These are phyloP conservation scores for Scrobipalpa atriplicella DNA, from an alignment of 2,888 invertebrate species.

Conservation along the genomic window DNA sequence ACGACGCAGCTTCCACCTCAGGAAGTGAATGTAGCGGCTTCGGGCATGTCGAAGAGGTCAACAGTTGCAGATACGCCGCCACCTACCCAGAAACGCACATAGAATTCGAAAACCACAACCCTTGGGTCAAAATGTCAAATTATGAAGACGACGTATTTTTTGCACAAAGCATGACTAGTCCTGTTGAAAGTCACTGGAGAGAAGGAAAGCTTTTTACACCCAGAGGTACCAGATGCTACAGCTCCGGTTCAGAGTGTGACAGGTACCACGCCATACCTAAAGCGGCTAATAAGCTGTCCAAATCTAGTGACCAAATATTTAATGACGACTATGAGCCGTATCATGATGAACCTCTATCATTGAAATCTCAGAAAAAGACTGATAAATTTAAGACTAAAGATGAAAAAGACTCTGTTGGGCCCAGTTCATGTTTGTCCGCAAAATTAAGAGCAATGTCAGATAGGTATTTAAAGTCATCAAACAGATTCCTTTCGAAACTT, in stretches of 20 bases:
- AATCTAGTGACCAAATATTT: constrained; percentile 81
- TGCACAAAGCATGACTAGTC: constrained; percentile 64
- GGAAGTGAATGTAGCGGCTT: constrained; percentile 81
- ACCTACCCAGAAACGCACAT: constrained; percentile 67
- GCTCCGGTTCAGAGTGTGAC: constrained; percentile 79
- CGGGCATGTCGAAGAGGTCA: constrained; percentile 71
- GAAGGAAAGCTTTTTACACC: constrained; percentile 68
- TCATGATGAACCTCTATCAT: constrained; percentile 53
- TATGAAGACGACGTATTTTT: constrained; percentile 79
- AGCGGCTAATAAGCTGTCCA: constrained; percentile 72
- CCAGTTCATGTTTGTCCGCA: constrained; percentile 85
- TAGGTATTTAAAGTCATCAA: constrained; percentile 87
- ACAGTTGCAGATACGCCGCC: constrained; percentile 62
- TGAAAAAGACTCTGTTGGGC: constrained; percentile 76
- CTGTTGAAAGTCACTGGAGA: constrained; percentile 67
- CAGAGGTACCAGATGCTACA: constrained; percentile 75
- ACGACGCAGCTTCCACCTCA: constrained; percentile 77
- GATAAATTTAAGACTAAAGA: constrained; percentile 74
- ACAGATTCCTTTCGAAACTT: constrained; percentile 86
- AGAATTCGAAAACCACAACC: constrained; percentile 78
- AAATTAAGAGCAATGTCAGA: constrained; percentile 89
- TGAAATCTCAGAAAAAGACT: constrained; percentile 75
- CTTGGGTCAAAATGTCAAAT: constrained; percentile 76
- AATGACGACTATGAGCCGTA: constrained; percentile 77
- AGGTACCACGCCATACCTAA: constrained; percentile 74